Base-by-base conservation (phyloP, 2,888 invertebrate genomes). In the Napeogenes sylphis region DNA sequence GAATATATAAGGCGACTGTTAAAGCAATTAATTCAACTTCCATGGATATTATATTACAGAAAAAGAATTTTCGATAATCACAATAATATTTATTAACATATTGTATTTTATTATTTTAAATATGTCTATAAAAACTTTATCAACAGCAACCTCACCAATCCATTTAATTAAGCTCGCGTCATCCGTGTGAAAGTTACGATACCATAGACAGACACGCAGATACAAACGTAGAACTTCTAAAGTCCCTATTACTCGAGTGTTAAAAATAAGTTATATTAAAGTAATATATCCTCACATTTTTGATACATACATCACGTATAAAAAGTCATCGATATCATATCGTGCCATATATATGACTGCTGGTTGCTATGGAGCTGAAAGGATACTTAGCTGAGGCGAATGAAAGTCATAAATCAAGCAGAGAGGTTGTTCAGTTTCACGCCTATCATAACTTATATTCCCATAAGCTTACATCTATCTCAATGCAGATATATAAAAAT, bases 371-470 rank as follows among this genome's bases (percentile, higher is more conserved):
- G 51, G 51, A 30, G 30, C n/a, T 51, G 30, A 51, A 51, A 51
- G 51, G 30, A 51, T 51, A 51, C 51, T 51, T 51, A 30, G 51
- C 30, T 51, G 14, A 14, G n/a, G 51, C 21, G 51, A 51, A 51
- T 51, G 51, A 51, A 51, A 51, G 30, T n/a, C 51, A 51, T 51
- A 51, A 30, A 51, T 51, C 51, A 51, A 51, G 10, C 10, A 10
- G 51, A 51, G 51, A 30, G 51, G 51, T 51, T 10, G 21, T 51
- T 51, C 30, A 30, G 51, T 51, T 51, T 51, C 51, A 51, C 30
- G 51, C 51, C 51, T 51, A 51, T 51, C 51, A 51, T 51, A 51
- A 51, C 51, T 51, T 51, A 51, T 51, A 51, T 51, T 51, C 51
- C 51, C 51, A 51, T 51, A 47, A 51, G 51, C 51, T 51, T 51